Evolutionary conservation across 2,113 vertebrate genomes (phyloP).

Genomic region (Misgurnus mizolepis): DNA sequence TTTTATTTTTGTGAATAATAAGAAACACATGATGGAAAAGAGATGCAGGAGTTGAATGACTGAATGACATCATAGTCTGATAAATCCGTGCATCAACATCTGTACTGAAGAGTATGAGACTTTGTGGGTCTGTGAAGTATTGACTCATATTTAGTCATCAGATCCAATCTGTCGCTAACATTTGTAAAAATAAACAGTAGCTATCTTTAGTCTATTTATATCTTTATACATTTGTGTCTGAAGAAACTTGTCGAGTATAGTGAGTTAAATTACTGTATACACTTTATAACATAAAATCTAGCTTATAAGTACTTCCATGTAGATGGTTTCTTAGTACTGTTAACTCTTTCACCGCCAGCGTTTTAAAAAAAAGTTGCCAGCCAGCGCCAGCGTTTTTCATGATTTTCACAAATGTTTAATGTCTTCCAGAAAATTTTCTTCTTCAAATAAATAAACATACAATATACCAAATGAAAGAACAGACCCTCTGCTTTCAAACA

Average conservation of each 20-base stretch:
- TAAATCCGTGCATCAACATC: neutral
- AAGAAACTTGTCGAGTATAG: neutral
- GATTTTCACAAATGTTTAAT: too few relatives aligned
- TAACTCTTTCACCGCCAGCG: too few relatives aligned
- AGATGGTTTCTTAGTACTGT: neutral
- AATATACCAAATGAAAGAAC: too few relatives aligned
- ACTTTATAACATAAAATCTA: neutral
- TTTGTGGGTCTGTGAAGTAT: neutral
- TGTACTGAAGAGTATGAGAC: neutral
- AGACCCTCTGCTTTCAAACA: too few relatives aligned
- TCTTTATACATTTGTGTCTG: too few relatives aligned
- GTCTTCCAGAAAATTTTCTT: too few relatives aligned
- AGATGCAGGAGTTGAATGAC: neutral
- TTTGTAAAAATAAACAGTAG: neutral
- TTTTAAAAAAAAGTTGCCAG: too few relatives aligned
- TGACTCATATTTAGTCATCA: conserved; percentile 15
- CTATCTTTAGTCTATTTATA: neutral
- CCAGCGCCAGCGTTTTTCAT: too few relatives aligned
- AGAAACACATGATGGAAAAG: neutral
- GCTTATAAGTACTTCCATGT: neutral
- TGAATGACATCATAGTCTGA: neutral
- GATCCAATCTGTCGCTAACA: neutral
- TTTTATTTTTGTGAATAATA: neutral
- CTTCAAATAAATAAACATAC: too few relatives aligned
- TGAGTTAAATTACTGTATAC: neutral